A percentile compares a stretch with the other conserved stretches of the same genome.
These are phyloP conservation scores for Camelus dromedarius DNA, from an alignment of 2,113 vertebrate species.

Conservation along the genomic window DNA sequence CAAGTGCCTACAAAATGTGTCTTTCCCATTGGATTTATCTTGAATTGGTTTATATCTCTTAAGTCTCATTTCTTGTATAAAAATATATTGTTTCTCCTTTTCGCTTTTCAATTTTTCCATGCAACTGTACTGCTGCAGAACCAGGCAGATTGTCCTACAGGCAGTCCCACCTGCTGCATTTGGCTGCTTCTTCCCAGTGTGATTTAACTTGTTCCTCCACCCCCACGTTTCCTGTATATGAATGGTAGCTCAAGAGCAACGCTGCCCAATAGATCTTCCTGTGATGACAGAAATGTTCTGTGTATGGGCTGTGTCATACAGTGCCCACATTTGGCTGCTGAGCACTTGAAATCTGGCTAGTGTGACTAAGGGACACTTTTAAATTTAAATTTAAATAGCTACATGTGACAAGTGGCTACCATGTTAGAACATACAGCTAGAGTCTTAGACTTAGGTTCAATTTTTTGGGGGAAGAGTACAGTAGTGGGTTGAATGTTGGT, in stretches of 20 bases:
- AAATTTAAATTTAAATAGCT: not conserved
- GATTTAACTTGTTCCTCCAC: not conserved
- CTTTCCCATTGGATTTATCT: not conserved
- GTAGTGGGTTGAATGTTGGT: not conserved
- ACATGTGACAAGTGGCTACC: not conserved
- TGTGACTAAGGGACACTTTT: not conserved
- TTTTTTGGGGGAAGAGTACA: not conserved
- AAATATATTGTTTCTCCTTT: not conserved
- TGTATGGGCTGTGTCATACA: not conserved
- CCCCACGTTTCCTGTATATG: not conserved
- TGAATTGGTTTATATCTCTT: not conserved
- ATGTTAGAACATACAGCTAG: not conserved
- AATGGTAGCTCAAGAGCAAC: not conserved
- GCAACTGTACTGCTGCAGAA: not conserved
- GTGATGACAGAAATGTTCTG: not conserved
- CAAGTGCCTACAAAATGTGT: not conserved
- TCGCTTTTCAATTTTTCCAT: not conserved
- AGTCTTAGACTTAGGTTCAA: not conserved
- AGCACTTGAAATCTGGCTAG: not conserved
- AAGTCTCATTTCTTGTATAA: not conserved
- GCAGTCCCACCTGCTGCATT: not conserved
- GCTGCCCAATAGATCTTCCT: not conserved
- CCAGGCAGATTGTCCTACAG: not conserved
- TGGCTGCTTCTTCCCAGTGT: not conserved
- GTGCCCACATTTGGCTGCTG: not conserved